These are phyloP conservation scores for Onchidella celtica DNA, from an alignment of 2,888 invertebrate species.

Conservation along the genomic window DNA sequence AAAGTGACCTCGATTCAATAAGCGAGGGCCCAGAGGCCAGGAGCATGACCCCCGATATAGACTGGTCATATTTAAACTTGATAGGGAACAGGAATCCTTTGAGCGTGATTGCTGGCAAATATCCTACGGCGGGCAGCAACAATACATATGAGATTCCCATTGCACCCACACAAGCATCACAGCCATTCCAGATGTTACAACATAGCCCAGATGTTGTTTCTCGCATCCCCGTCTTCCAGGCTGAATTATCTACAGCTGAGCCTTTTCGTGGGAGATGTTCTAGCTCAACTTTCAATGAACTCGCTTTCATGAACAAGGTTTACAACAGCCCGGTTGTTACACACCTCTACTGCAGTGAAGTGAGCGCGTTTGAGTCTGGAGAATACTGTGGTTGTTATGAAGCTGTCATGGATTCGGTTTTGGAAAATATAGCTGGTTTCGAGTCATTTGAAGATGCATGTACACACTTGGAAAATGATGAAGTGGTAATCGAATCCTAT, in stretches of 20 bases:
- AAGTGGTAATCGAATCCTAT: neutral
- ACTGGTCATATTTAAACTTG: slow-evolving; percentile 43
- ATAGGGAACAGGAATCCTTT: neutral
- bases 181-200: slow-evolving; percentile 33
- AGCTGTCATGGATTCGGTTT: slow-evolving; percentile 34
- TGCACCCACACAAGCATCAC: neutral
- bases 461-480: neutral
- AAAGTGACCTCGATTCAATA: slow-evolving; percentile 38
- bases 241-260: neutral
- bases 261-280: neutral
- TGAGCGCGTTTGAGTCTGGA: neutral
- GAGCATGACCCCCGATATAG: slow-evolving; percentile 31
- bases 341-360: slow-evolving; percentile 31
- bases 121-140: neutral
- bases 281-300: too few relatives aligned
- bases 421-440: slow-evolving; percentile 34
- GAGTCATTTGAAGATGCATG: slow-evolving; percentile 34
- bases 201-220: slow-evolving; percentile 15
- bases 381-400: slow-evolving; percentile 46
- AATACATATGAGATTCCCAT: slow-evolving; percentile 3
- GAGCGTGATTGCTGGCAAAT: neutral
- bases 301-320: neutral
- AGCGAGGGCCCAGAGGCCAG: slow-evolving; percentile 3
- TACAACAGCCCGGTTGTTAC: neutral
- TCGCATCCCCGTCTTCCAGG: neutral